Percentiles rank a stretch among this genome's conserved stretches.
phyloP scores from a whole-genome alignment of 64 coral and sea anemone genomes.

The Pocillopora damicornis region DNA sequence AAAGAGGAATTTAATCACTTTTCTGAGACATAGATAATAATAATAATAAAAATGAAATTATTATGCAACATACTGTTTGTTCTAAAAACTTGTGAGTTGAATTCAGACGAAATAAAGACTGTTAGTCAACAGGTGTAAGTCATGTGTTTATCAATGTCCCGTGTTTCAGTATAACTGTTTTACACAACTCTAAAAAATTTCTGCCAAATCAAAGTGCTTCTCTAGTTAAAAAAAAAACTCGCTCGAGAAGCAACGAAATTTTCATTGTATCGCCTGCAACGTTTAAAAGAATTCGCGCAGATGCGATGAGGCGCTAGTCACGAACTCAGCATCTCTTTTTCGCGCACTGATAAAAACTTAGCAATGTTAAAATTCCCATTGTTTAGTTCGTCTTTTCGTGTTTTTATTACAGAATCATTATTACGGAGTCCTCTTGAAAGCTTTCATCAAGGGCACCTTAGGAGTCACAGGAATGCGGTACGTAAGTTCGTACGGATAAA shows the following conservation, averaged over 20 bases:
- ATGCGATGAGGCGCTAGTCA: neutral
- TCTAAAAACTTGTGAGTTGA: conserved; percentile 7
- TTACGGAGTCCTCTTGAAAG: conserved; percentile 21
- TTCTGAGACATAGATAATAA: neutral
- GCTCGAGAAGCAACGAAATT: neutral
- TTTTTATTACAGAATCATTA: conserved; percentile 5
- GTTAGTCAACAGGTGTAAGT: neutral
- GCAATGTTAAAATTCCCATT: conserved; percentile 3
- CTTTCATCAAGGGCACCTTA: neutral
- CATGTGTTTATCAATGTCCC: neutral
- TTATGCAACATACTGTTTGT: neutral
- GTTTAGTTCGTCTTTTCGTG: neutral
- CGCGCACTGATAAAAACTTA: conserved; percentile 1
- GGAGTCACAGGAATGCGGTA: neutral
- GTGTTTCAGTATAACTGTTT: conserved; percentile 9
- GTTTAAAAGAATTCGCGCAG: neutral
- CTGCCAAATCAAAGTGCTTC: neutral
- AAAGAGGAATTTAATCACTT: conserved; percentile 5
- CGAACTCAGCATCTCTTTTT: neutral
- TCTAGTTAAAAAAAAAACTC: neutral
- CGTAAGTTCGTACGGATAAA: conserved; percentile 4
- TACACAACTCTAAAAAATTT: neutral
- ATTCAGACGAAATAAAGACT: conserved; percentile 22
- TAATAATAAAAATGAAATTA: neutral
- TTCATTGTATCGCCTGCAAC: neutral